Conservation (phyloP, 2,113 vertebrate species). For the Rhinopomastus cyanomelas region DNA sequence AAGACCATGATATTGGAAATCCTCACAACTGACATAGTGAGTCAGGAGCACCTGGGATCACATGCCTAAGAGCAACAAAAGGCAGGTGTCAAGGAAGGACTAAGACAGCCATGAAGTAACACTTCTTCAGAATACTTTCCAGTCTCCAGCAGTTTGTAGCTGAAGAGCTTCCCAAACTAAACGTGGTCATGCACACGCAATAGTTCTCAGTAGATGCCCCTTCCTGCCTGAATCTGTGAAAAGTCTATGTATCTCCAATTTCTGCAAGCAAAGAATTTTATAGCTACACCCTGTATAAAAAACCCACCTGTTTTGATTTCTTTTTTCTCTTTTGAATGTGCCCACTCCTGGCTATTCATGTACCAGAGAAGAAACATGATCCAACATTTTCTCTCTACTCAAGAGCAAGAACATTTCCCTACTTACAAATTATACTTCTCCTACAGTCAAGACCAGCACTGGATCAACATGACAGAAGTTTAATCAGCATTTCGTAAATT, state of each 20-base stretch:
- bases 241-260: background rate
- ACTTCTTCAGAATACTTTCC: background rate
- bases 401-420: background rate
- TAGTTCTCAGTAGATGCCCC: background rate
- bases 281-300: background rate
- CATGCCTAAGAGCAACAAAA: background rate
- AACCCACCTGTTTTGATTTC: background rate
- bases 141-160: background rate
- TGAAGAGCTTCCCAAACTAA: background rate
- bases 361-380: background rate
- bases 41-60: background rate
- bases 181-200: accelerated
- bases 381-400: background rate
- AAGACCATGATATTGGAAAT: background rate
- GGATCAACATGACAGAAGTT: background rate
- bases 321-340: background rate
- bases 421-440: background rate
- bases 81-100: background rate
- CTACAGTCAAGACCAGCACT: background rate
- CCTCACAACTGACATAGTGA: background rate
- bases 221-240: background rate
- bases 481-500: background rate
- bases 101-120: background rate
- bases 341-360: background rate
- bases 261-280: background rate